Percentiles rank a stretch among this genome's conserved stretches.
Evolutionary conservation across 2,888 invertebrate genomes (phyloP).

Genomic region (Xestia rhomboidea): DNA sequence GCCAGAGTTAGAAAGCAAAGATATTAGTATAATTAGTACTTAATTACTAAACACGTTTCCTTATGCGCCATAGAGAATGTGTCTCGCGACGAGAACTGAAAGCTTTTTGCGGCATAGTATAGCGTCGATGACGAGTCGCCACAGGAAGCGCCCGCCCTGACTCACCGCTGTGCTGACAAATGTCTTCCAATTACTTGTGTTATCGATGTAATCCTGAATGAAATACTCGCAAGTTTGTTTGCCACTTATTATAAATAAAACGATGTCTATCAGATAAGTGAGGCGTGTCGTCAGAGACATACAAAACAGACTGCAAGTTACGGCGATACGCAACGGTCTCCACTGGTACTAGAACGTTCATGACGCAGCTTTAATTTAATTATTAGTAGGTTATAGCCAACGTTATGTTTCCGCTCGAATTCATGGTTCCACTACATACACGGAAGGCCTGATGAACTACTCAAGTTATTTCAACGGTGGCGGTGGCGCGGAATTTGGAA

Average conservation of each 20-base stretch:
- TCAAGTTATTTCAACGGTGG: conserved; percentile 20
- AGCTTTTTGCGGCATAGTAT: conserved; percentile 33
- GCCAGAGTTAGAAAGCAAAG: conserved; percentile 69
- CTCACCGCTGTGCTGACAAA: conserved; percentile 31
- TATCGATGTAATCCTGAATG: conserved; percentile 39
- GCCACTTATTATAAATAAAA: conserved; percentile 38
- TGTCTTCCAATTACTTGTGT: conserved; percentile 19
- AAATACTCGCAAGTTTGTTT: conserved; percentile 27
- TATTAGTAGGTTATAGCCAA: conserved; percentile 5
- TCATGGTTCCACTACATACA: neutral
- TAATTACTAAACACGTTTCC: conserved; percentile 69
- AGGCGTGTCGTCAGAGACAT: conserved; percentile 5
- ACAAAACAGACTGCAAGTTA: neutral
- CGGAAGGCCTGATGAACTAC: conserved; percentile 4
- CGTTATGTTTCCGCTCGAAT: conserved; percentile 21
- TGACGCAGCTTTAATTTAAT: conserved; percentile 17
- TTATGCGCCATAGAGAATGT: conserved; percentile 46
- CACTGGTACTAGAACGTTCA: neutral
- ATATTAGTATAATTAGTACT: conserved; percentile 69
- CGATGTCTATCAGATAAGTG: conserved; percentile 45
- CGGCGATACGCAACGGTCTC: neutral
- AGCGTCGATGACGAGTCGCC: conserved; percentile 14
- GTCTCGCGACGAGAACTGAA: conserved; percentile 11
- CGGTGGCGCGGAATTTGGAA: conserved; percentile 6
- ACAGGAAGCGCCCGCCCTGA: conserved; percentile 37